Base-by-base conservation (phyloP, 2,797 vertebrate genomes). In the Hylomyscus alleni region DNA sequence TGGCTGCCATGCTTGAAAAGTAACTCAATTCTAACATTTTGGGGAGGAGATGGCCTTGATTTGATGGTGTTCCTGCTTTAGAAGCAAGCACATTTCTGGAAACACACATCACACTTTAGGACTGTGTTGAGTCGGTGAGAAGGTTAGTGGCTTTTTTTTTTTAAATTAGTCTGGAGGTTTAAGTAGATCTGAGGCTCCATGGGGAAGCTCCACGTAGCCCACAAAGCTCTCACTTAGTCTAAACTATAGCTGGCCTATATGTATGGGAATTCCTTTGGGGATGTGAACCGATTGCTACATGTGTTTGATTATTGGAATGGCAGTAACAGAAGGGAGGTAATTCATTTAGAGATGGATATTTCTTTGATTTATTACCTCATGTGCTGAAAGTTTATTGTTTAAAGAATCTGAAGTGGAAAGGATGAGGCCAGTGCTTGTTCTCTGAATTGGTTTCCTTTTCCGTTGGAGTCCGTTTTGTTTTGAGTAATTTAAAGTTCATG, bases 291-390 rank as follows among this genome's bases (percentile, higher is more conserved):
- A 88, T 37, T 19, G 34, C 1, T 94, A 14, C 65, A 13, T 77
- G 60, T 90, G 20, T 96, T 67, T 89, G 52, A 73, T 56, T 96
- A 56, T 56, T 50, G 37, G 73, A 82, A 81, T 84, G 11, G 73
- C 85, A 85, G 54, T 77, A 31, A 52, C 58, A 67, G n/a, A n/a
- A n/a, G 47, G 44, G 75, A 67, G 75, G 60, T 88, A 52, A 72
- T 96, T 82, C 56, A 73, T 92, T 84, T 82, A 93, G 76, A 96
- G 65, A 65, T 40, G 78, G 56, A 72, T 54, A 83, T 52, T 62
- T 93, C 69, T 67, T 89, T 72, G 67, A 47, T 89, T 93, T 4
- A 62, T 95, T 93, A 37, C 89, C 17, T 7, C 37, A 19, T 67
- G 17, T 72, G 26, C 56, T 8, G 29, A 90, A 93, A 40, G 67